phyloP scores from a whole-genome alignment of 2,113 vertebrate species.

The Sylvia atricapilla region DNA sequence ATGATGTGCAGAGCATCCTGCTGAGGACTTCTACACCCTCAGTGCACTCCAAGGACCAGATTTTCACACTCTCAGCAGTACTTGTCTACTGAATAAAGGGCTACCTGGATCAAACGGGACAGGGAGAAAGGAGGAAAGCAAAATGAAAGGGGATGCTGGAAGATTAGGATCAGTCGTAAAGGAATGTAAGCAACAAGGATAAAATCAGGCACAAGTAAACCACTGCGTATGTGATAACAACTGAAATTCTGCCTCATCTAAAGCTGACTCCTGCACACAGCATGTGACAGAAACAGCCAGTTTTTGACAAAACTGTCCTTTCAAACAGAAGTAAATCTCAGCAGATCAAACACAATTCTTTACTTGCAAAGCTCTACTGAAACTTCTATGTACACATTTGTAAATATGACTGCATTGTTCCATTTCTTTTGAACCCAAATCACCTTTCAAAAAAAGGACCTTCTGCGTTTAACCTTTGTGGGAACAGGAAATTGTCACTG shows the following conservation, averaged over 20 bases:
- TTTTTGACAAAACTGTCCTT: neutral
- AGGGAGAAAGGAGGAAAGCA: neutral
- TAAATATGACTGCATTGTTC: neutral
- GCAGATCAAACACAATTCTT: neutral
- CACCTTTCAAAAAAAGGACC: neutral
- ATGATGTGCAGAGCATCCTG: neutral
- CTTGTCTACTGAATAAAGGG: neutral
- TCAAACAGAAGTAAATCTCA: neutral
- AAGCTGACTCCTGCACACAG: neutral
- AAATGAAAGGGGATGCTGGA: neutral
- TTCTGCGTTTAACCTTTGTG: neutral
- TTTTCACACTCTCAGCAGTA: neutral
- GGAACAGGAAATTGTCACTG: neutral
- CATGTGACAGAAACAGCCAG: accelerated
- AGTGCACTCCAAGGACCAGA: neutral
- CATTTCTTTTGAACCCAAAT: neutral
- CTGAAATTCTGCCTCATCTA: neutral
- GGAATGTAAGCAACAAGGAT: neutral
- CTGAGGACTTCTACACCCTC: neutral
- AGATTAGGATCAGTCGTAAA: neutral
- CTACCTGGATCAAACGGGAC: neutral
- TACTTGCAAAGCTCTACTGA: neutral
- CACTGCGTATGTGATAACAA: neutral
- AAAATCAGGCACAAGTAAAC: neutral
- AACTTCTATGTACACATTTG: neutral